A percentile compares a stretch with the other conserved stretches of the same genome.
Conservation (phyloP, 2,113 vertebrate genomes). For the Helogale parvula region DNA sequence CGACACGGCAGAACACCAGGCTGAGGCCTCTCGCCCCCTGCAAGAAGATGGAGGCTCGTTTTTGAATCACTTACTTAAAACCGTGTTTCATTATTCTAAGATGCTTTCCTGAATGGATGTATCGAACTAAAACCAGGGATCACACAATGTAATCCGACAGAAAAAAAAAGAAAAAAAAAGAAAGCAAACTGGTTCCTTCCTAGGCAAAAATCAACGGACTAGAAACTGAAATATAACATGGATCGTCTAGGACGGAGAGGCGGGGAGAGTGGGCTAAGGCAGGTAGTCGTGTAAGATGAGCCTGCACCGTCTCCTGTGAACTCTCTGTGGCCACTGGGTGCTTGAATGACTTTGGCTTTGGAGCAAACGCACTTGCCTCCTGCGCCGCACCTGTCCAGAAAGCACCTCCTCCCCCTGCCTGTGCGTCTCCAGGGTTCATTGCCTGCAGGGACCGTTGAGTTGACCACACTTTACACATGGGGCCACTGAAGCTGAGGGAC, state of each 20-base stretch:
- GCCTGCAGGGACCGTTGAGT: neutral
- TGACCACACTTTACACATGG: neutral
- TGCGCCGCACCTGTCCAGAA: neutral
- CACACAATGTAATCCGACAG: neutral
- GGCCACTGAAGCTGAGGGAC: neutral
- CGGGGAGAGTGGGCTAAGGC: neutral
- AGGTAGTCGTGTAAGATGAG: neutral
- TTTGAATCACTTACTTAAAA: neutral
- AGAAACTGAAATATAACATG: neutral
- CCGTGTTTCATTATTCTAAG: neutral
- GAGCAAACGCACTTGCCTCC: neutral
- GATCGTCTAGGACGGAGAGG: neutral
- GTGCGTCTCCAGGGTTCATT: neutral
- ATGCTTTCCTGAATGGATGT: neutral
- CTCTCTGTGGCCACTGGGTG: neutral
- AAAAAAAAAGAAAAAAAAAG: neutral
- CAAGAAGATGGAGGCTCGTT: neutral
- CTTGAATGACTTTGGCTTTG: neutral
- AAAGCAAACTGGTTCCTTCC: neutral
- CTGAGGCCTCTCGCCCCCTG: neutral
- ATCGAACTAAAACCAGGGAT: neutral
- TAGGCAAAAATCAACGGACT: neutral
- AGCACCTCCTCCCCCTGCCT: neutral
- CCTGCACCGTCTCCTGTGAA: neutral
- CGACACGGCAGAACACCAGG: neutral